Percentiles rank a stretch among this genome's conserved stretches.
Evolutionary conservation across 2,113 vertebrate species (phyloP).

Genomic region (Cebidichthys violaceus): DNA sequence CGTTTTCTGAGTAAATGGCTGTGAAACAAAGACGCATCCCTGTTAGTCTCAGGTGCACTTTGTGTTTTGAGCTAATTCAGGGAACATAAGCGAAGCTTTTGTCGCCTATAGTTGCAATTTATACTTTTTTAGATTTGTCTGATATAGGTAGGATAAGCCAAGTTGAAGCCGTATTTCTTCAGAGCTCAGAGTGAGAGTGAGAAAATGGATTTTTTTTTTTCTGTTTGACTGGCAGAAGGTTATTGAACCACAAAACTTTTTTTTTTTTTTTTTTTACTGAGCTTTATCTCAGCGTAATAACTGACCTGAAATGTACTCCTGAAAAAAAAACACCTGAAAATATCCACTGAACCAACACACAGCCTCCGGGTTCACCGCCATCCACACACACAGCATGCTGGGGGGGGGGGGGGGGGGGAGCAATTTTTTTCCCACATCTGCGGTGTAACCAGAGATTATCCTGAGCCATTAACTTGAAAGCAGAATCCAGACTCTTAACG

Average conservation of each 20-base stretch:
- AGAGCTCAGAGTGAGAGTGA: conserved; percentile 7
- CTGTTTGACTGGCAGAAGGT: conserved; percentile 26
- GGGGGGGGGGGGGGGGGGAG: no score
- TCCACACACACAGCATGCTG: background rate
- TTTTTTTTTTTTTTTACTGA: conserved; percentile 15
- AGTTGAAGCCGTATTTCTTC: background rate
- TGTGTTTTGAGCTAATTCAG: background rate
- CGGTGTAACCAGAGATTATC: conserved; percentile 4
- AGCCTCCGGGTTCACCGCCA: conserved; percentile 10
- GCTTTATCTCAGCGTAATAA: conserved; percentile 24
- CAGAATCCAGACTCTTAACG: conserved; percentile 3
- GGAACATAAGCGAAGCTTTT: background rate
- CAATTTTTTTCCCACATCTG: conserved; percentile 12
- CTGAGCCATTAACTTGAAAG: background rate
- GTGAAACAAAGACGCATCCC: no score
- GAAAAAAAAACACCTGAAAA: conserved; percentile 15
- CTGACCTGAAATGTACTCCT: conserved; percentile 24
- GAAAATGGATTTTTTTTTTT: conserved; percentile 37
- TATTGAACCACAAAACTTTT: conserved; percentile 30
- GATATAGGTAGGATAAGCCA: background rate
- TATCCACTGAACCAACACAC: background rate
- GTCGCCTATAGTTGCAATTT: background rate
- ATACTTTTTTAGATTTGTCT: background rate
- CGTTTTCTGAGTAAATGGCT: no score
- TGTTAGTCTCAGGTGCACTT: background rate